Percentiles rank a stretch among this genome's conserved stretches.
These are phyloP conservation scores for Chrysolina oricalcia DNA, from an alignment of 2,888 invertebrate genomes.

Conservation along the genomic window DNA sequence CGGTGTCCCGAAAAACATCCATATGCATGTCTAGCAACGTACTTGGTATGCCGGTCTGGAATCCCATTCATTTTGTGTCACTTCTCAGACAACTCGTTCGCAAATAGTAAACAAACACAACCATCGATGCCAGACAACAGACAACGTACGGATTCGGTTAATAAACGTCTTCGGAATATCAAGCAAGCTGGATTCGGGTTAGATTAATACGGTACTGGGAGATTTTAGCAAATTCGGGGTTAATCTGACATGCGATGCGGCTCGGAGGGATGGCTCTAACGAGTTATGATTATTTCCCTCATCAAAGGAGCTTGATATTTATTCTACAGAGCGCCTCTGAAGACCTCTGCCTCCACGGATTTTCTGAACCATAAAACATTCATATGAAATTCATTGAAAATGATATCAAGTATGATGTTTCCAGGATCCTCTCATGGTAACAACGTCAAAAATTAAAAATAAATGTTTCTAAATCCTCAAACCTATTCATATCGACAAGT, in stretches of 20 bases:
- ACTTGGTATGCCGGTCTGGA: conserved; percentile 28
- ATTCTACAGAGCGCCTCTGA: no score
- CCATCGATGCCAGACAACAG: conserved; percentile 25
- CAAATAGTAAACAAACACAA: conserved; percentile 35
- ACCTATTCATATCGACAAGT: no score
- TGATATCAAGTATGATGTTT: no score
- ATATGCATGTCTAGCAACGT: conserved; percentile 15
- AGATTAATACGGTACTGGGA: conserved; percentile 8
- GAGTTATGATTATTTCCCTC: no score
- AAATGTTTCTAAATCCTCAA: no score
- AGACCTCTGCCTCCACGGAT: no score
- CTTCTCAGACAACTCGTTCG: conserved; percentile 30
- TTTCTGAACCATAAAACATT: no score
- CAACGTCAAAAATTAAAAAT: no score
- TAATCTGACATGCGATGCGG: background rate
- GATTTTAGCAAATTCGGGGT: background rate
- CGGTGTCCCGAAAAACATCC: conserved; percentile 13
- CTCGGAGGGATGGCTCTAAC: background rate
- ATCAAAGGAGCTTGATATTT: no score
- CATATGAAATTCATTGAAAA: no score
- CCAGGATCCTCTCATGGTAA: no score
- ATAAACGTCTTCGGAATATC: conserved; percentile 32
- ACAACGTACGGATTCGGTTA: conserved; percentile 32
- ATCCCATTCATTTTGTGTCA: conserved; percentile 27
- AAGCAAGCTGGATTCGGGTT: conserved; percentile 24